Evolutionary conservation across 2,797 vertebrate genomes (phyloP).

Genomic region (Tadarida brasiliensis): DNA sequence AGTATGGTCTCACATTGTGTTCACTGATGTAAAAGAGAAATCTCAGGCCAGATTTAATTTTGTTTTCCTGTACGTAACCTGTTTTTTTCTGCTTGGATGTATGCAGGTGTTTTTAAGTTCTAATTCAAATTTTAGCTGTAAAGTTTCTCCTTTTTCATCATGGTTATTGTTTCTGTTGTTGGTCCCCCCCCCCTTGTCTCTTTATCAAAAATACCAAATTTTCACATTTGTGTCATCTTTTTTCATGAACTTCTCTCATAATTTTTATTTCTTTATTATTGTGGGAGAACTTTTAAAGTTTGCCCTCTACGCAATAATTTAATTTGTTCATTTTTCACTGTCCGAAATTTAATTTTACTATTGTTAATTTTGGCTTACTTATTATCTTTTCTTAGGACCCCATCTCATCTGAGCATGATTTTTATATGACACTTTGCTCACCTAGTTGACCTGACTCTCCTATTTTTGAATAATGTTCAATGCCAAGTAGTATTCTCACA

Average conservation of each 20-base stretch:
- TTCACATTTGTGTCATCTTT: neutral
- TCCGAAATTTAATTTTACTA: neutral
- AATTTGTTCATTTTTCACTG: slow-evolving; percentile 3
- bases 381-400: neutral
- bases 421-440: neutral
- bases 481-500: neutral
- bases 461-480: neutral
- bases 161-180: neutral
- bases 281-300: neutral
- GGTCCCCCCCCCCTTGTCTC: neutral
- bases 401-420: neutral
- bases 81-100: neutral
- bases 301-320: neutral
- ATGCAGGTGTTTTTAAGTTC: neutral
- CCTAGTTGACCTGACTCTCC: neutral
- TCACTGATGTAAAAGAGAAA: neutral
- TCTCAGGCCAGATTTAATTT: slow-evolving; percentile 16
- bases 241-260: slow-evolving; percentile 4
- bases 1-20: neutral
- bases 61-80: slow-evolving; percentile 3
- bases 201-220: slow-evolving; percentile 5
- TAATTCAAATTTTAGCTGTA: slow-evolving; percentile 30
- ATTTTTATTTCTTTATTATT: slow-evolving; percentile 17
- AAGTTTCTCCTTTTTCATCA: neutral
- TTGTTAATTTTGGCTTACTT: neutral